A percentile compares a stretch with the other conserved stretches of the same genome.
phyloP scores from a whole-genome alignment of 2,888 invertebrate genomes.

The Mactromeris polynyma region DNA sequence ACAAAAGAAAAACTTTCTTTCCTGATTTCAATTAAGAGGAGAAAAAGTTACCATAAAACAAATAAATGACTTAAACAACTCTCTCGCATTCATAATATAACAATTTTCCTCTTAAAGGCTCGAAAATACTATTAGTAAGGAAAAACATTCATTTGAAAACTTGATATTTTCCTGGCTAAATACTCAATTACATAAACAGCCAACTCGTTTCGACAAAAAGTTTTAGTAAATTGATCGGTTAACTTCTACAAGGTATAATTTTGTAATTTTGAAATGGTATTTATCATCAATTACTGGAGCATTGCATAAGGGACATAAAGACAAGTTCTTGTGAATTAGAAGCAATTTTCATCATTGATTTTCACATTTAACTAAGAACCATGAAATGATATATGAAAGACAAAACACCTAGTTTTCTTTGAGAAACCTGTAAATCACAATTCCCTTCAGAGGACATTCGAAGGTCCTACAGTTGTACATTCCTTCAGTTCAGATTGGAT shows the following conservation, averaged over 20 bases:
- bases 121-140: neutral
- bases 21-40: neutral
- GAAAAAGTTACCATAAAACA: neutral
- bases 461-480: neutral
- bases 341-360: neutral
- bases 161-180: neutral
- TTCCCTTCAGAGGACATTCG: neutral
- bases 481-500: neutral
- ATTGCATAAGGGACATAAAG: neutral
- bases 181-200: neutral
- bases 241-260: neutral
- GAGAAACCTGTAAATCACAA: neutral
- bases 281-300: neutral
- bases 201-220: neutral
- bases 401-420: neutral
- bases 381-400: neutral
- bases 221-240: neutral
- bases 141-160: conserved; percentile 7
- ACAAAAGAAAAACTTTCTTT: too few relatives aligned
- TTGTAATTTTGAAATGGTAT: conserved; percentile 15
- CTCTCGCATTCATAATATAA: neutral
- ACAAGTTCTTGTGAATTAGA: neutral
- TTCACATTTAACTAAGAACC: neutral
- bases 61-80: neutral
- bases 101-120: neutral